These are phyloP conservation scores for Calcarius ornatus DNA, from an alignment of 2,113 vertebrate genomes.

Conservation along the genomic window DNA sequence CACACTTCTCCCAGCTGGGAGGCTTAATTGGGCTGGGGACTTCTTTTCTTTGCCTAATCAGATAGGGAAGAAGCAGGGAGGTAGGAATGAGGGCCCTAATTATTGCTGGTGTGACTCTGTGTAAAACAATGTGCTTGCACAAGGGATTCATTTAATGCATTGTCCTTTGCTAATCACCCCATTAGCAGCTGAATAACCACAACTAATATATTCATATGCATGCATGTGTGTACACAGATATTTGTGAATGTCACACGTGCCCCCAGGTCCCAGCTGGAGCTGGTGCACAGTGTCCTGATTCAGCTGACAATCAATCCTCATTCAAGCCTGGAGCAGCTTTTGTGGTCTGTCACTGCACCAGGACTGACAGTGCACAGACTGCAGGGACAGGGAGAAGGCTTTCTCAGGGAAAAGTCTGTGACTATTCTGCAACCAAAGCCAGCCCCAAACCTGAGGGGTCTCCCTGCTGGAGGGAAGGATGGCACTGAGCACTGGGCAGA, in stretches of 20 bases:
- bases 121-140: neutral
- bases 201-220: neutral
- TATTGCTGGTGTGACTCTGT: neutral
- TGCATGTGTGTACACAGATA: rapidly evolving
- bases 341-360: neutral
- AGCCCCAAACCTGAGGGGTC: neutral
- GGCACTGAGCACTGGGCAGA: rapidly evolving
- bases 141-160: neutral
- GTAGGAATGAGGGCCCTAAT: neutral
- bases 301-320: neutral
- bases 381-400: neutral
- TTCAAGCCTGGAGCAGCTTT: neutral
- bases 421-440: neutral
- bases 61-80: neutral
- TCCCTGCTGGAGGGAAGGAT: rapidly evolving
- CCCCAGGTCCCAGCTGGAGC: neutral
- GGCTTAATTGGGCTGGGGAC: neutral
- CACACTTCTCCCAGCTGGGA: neutral
- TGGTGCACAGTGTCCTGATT: neutral
- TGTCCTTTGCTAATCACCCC: neutral
- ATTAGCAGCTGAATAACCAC: neutral
- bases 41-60: neutral
- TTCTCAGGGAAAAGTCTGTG: neutral
- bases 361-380: neutral
- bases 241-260: neutral